Conservation (phyloP, 2,113 vertebrate genomes). For the Ophthalmolycus amberensis region DNA sequence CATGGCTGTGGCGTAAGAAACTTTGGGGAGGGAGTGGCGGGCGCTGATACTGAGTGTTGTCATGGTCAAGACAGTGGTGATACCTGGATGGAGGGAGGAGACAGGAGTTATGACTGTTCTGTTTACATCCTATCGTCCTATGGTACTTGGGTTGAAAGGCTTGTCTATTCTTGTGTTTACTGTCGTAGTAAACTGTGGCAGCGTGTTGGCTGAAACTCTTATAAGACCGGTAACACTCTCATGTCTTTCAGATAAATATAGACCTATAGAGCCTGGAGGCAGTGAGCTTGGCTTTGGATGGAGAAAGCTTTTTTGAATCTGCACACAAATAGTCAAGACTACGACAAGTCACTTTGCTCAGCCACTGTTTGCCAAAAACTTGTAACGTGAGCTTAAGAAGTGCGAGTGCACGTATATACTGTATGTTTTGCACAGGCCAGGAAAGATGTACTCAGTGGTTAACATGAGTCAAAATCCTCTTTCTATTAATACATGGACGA, state of each 20-base stretch:
- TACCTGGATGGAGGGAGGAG: slow-evolving; percentile 81
- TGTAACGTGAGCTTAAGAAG: not conserved
- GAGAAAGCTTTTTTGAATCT: not conserved
- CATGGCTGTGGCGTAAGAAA: slow-evolving; percentile 96
- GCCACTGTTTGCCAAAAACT: not conserved
- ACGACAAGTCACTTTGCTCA: not conserved
- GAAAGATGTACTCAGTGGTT: too few relatives aligned
- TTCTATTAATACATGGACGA: not conserved
- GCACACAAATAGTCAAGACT: not conserved
- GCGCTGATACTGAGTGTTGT: slow-evolving; percentile 96
- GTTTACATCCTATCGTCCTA: not conserved
- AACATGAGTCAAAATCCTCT: too few relatives aligned
- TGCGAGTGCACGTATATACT: too few relatives aligned
- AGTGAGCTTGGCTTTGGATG: not conserved
- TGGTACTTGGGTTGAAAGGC: not conserved
- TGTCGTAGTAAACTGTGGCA: not conserved
- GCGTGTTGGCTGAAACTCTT: not conserved
- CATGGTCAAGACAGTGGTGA: slow-evolving; percentile 97
- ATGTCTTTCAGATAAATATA: not conserved
- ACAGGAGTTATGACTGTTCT: not conserved
- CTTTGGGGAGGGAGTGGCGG: slow-evolving; percentile 94
- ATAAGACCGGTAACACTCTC: not conserved
- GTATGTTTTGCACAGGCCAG: too few relatives aligned
- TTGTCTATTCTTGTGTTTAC: not conserved
- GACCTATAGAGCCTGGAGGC: not conserved